Evolutionary conservation across 2,113 vertebrate species (phyloP).

Genomic region (Acanthisitta chloris): DNA sequence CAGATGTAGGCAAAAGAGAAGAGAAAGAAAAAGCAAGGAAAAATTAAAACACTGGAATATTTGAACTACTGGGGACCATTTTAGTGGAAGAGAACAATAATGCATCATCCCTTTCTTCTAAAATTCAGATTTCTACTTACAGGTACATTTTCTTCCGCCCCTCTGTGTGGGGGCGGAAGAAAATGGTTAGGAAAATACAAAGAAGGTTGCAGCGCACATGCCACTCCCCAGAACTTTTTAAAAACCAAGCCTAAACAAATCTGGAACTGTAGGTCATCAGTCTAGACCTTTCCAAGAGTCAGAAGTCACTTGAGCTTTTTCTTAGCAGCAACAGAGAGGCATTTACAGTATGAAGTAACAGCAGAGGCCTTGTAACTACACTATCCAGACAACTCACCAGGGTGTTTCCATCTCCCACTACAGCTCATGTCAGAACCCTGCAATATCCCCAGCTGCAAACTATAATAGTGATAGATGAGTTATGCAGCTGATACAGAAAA

Average conservation of each 20-base stretch:
- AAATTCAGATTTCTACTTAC: not conserved
- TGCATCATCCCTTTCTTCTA: not conserved
- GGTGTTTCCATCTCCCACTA: not conserved
- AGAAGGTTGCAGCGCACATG: not conserved
- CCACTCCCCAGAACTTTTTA: not conserved
- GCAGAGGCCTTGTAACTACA: not conserved
- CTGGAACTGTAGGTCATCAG: not conserved
- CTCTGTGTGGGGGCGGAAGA: accelerated
- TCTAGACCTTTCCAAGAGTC: not conserved
- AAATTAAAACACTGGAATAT: not conserved
- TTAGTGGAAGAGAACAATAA: not conserved
- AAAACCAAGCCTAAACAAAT: not conserved
- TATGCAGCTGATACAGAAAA: not conserved
- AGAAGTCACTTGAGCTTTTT: not conserved
- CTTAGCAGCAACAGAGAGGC: not conserved
- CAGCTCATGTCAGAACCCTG: not conserved
- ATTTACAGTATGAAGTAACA: not conserved
- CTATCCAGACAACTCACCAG: not conserved
- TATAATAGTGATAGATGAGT: not conserved
- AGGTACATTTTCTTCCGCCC: no score
- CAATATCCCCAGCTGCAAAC: not conserved
- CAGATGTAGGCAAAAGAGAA: not conserved
- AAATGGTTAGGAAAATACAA: not conserved
- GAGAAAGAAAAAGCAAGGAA: not conserved
- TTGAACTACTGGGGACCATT: not conserved